Conservation (phyloP, 2,888 invertebrate genomes). For the Drosophila picticornis region DNA sequence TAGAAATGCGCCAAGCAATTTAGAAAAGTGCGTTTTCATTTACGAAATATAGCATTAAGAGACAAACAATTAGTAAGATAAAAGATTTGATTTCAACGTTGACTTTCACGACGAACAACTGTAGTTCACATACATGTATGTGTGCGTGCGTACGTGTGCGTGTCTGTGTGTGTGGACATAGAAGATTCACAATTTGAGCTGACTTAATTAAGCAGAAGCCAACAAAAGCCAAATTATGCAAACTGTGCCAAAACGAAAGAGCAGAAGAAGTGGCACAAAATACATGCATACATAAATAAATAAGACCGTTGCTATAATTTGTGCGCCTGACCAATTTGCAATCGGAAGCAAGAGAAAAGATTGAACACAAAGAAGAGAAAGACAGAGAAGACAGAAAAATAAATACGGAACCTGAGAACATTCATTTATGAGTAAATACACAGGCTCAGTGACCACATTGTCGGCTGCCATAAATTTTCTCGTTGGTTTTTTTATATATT, state of each 20-base stretch:
- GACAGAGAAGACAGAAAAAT: background rate
- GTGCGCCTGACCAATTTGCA: constrained; percentile 29
- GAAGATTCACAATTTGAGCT: constrained; percentile 9
- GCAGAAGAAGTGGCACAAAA: constrained; percentile 5
- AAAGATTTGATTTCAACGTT: constrained; percentile 14
- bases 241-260: constrained; percentile 38
- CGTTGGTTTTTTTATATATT: background rate
- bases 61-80: constrained; percentile 35
- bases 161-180: background rate
- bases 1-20: constrained; percentile 61
- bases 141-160: background rate
- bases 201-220: constrained; percentile 50
- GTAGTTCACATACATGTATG: constrained; percentile 11
- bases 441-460: constrained; percentile 1
- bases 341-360: constrained; percentile 12
- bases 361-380: background rate
- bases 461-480: constrained; percentile 12
- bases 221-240: constrained; percentile 16
- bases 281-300: constrained; percentile 12
- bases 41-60: constrained; percentile 40
- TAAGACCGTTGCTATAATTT: constrained; percentile 50
- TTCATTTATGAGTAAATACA: background rate
- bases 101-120: constrained; percentile 65
- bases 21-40: constrained; percentile 51
- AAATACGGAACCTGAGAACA: constrained; percentile 4